phyloP scores from a whole-genome alignment of 2,888 invertebrate genomes.

The Liodrosophila aerea region DNA sequence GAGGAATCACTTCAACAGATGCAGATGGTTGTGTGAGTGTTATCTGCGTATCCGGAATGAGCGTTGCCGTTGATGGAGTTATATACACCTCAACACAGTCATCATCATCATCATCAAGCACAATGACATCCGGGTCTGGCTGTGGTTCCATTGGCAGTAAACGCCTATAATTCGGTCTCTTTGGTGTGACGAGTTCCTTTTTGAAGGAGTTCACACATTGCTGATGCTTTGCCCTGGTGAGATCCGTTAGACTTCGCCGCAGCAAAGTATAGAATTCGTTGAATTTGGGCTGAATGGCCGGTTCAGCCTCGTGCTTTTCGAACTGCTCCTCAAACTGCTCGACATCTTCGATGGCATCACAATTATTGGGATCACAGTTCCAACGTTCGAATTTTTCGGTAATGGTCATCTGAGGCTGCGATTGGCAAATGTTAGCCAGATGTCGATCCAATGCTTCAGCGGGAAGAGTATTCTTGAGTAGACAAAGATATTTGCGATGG shows the following conservation, averaged over 20 bases:
- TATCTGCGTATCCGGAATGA: conserved; percentile 48
- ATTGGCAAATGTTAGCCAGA: conserved; percentile 68
- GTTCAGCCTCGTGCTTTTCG: conserved; percentile 59
- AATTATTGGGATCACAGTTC: conserved; percentile 64
- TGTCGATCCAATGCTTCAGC: conserved; percentile 78
- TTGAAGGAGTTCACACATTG: conserved; percentile 7
- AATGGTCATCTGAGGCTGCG: conserved; percentile 76
- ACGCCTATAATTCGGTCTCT: conserved; percentile 46
- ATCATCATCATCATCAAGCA: conserved; percentile 55
- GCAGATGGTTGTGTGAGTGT: too few species aligned
- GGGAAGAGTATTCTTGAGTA: conserved; percentile 77
- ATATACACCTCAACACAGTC: conserved; percentile 55
- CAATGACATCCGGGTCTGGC: conserved; percentile 39
- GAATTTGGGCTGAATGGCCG: conserved; percentile 40
- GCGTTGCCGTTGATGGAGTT: conserved; percentile 44
- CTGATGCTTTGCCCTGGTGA: conserved; percentile 6
- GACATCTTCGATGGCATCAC: conserved; percentile 80
- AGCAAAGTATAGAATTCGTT: conserved; percentile 47
- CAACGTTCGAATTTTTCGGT: conserved; percentile 76
- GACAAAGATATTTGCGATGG: conserved; percentile 58
- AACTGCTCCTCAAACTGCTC: conserved; percentile 75
- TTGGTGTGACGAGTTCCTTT: conserved; percentile 25
- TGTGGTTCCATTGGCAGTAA: conserved; percentile 16
- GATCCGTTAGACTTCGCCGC: conserved; percentile 14
- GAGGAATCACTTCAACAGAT: too few species aligned